A percentile compares a stretch with the other conserved stretches of the same genome.
These are phyloP conservation scores for Colletes gigas DNA, from an alignment of 1,140 invertebrate species.

Conservation along the genomic window DNA sequence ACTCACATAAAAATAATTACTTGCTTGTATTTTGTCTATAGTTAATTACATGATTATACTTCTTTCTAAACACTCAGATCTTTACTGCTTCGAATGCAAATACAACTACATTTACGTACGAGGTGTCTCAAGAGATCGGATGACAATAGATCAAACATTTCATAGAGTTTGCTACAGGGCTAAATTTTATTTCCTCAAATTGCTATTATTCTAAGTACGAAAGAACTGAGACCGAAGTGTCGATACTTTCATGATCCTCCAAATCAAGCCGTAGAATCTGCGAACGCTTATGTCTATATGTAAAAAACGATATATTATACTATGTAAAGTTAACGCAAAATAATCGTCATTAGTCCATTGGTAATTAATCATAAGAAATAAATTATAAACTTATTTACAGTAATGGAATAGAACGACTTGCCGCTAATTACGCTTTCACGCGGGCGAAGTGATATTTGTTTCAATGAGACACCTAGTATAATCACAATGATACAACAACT, in stretches of 20 bases:
- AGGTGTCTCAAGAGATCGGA: constrained; percentile 15
- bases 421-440: too few relatives aligned
- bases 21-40: constrained; percentile 41
- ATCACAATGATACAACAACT: constrained; percentile 63
- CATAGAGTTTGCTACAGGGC: not conserved
- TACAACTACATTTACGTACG: constrained; percentile 39
- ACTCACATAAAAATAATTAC: constrained; percentile 46
- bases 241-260: not conserved
- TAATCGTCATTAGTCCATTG: too few relatives aligned
- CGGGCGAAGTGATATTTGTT: not conserved
- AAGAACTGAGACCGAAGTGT: not conserved
- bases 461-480: constrained; percentile 41
- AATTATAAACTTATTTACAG: not conserved
- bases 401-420: not conserved
- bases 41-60: constrained; percentile 52
- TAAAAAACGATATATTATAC: too few relatives aligned
- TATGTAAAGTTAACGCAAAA: too few relatives aligned
- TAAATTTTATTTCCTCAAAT: too few relatives aligned
- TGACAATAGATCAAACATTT: not conserved
- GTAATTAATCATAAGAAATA: not conserved
- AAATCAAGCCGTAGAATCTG: not conserved
- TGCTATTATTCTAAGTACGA: not conserved
- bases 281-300: not conserved
- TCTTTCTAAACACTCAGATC: constrained; percentile 51
- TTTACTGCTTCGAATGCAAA: constrained; percentile 46